Evolutionary conservation across 2,888 invertebrate genomes (phyloP).

Genomic region (Mesorhabditis sp.): DNA sequence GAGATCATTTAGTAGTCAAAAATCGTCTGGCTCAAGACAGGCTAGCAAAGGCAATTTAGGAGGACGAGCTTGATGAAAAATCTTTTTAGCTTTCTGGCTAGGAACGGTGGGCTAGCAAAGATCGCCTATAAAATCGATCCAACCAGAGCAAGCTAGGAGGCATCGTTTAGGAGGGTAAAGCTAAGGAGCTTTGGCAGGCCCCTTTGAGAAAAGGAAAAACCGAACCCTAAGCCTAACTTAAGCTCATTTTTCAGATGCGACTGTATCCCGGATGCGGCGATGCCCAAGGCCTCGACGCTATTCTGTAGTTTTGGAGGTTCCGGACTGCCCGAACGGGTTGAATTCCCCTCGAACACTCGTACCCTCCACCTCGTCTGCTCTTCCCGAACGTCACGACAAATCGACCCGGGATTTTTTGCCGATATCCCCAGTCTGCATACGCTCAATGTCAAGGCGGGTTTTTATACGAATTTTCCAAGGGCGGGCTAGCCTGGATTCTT

Average conservation of each 20-base stretch:
- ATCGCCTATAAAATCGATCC: not conserved
- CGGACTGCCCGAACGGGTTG: not conserved
- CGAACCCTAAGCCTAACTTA: too few species aligned
- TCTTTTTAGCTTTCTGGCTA: too few species aligned
- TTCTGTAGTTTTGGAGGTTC: slow-evolving; percentile 22
- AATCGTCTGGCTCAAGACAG: too few species aligned
- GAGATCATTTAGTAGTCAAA: too few species aligned
- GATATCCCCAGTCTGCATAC: not conserved
- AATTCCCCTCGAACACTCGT: not conserved
- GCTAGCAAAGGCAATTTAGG: too few species aligned
- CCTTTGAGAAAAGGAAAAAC: too few species aligned
- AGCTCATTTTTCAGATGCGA: slow-evolving; percentile 36
- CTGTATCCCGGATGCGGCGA: slow-evolving; percentile 44
- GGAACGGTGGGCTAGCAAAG: too few species aligned
- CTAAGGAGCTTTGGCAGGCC: not conserved
- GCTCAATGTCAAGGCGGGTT: not conserved
- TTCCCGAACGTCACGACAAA: not conserved
- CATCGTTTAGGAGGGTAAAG: not conserved
- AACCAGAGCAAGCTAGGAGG: not conserved
- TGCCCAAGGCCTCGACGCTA: slow-evolving; percentile 20
- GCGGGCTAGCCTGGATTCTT: not conserved
- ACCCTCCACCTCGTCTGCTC: not conserved
- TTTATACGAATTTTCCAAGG: too few species aligned
- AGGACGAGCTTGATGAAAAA: too few species aligned
- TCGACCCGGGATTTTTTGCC: not conserved